These are phyloP conservation scores for Tenebrosternarchus preto DNA, from an alignment of 2,113 vertebrate species.

Conservation along the genomic window DNA sequence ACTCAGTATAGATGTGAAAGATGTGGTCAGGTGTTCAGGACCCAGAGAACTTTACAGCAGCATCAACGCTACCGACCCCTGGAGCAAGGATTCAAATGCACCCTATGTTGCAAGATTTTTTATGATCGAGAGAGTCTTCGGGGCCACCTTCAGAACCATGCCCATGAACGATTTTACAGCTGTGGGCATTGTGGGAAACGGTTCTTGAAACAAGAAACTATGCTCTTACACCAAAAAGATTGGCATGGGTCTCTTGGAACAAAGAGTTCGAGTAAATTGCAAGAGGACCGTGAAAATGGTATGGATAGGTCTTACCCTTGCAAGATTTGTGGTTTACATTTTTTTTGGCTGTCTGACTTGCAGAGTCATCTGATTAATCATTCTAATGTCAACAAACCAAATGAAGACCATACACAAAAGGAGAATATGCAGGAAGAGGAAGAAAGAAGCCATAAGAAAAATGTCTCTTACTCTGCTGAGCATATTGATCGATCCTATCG, in stretches of 20 bases:
- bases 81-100: conserved; percentile 75
- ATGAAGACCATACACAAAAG: conserved; percentile 17
- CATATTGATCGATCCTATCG: conserved; percentile 65
- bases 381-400: conserved; percentile 56
- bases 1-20: conserved; percentile 70
- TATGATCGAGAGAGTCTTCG: conserved; percentile 66
- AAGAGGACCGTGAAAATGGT: conserved; percentile 64
- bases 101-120: conserved; percentile 75
- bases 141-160: conserved; percentile 71
- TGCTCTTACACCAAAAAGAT: conserved; percentile 73
- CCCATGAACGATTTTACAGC: conserved; percentile 70
- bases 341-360: conserved; percentile 80
- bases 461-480: conserved; percentile 8
- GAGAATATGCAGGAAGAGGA: conserved; percentile 22
- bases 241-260: conserved; percentile 55
- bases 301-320: conserved; percentile 70
- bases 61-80: conserved; percentile 76
- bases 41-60: conserved; percentile 68
- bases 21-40: conserved; percentile 73
- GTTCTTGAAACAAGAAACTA: conserved; percentile 71
- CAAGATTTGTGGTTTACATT: conserved; percentile 72
- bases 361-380: conserved; percentile 74
- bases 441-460: conserved; percentile 31
- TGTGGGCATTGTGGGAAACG: conserved; percentile 76
- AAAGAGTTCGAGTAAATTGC: conserved; percentile 50